Evolutionary conservation across 2,888 invertebrate species (phyloP).

Genomic region (Limnephilus auricula): DNA sequence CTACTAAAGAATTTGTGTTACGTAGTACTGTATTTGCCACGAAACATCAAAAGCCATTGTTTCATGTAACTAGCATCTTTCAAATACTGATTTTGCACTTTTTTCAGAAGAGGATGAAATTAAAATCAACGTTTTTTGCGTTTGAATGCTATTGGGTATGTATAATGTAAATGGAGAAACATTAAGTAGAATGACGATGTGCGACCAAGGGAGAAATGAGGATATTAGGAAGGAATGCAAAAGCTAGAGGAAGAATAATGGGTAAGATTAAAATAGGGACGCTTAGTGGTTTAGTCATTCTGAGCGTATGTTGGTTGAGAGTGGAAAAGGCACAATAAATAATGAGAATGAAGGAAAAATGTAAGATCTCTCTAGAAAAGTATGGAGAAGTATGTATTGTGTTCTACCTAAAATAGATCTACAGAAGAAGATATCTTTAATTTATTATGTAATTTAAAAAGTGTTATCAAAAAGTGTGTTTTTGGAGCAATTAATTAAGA

Average conservation of each 20-base stretch:
- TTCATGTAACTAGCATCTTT: too few relatives aligned
- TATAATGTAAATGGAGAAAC: not conserved
- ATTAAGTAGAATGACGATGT: not conserved
- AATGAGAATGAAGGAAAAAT: not conserved
- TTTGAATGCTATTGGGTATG: not conserved
- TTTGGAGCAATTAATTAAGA: too few relatives aligned
- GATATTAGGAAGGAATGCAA: constrained; percentile 6
- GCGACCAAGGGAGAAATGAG: not conserved
- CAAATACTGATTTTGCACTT: too few relatives aligned
- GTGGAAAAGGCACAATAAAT: not conserved
- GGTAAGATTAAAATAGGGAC: not conserved
- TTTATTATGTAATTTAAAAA: too few relatives aligned
- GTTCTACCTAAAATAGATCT: too few relatives aligned
- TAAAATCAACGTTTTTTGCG: not conserved
- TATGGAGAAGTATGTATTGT: too few relatives aligned
- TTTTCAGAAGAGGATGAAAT: not conserved
- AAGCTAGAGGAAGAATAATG: not conserved
- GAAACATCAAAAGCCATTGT: too few relatives aligned
- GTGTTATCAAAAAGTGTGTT: too few relatives aligned
- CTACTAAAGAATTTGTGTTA: too few relatives aligned
- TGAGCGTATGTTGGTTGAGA: not conserved
- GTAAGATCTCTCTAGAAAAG: not conserved
- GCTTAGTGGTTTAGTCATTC: not conserved
- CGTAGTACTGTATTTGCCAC: too few relatives aligned
- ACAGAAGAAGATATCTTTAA: too few relatives aligned